Conservation (phyloP, 2,888 invertebrate species). For the Lydus trimaculatus region DNA sequence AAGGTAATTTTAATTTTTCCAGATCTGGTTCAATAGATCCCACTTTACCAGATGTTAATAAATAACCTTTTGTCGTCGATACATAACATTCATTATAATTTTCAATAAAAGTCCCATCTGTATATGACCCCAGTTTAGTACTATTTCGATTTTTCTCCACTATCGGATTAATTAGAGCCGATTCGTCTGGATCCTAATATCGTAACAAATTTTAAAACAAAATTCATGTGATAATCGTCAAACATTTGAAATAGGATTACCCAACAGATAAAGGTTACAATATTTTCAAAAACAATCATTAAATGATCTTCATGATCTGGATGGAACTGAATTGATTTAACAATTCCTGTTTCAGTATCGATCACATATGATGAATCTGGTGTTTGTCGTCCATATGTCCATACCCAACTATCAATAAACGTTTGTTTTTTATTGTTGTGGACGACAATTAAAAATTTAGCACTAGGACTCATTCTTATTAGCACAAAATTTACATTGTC, state of each 20-base stretch:
- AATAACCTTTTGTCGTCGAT: slow-evolving; percentile 62
- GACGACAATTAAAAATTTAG: slow-evolving; percentile 66
- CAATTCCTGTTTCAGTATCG: background rate
- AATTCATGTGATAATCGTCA: background rate
- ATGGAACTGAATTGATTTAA: slow-evolving; percentile 54
- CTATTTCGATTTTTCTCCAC: slow-evolving; percentile 57
- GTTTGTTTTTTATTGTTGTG: slow-evolving; percentile 57
- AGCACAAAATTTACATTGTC: slow-evolving; percentile 52
- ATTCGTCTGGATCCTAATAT: slow-evolving; percentile 33
- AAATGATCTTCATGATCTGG: slow-evolving; percentile 57
- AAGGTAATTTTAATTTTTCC: slow-evolving; percentile 18
- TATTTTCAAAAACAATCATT: slow-evolving; percentile 57
- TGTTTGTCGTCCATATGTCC: slow-evolving; percentile 64
- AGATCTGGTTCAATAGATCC: slow-evolving; percentile 57
- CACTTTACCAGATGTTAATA: slow-evolving; percentile 64
- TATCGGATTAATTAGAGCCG: slow-evolving; percentile 37
- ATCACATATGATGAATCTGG: slow-evolving; percentile 63
- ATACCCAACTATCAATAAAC: slow-evolving; percentile 68
- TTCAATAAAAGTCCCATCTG: slow-evolving; percentile 64
- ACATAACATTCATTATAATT: slow-evolving; percentile 63
- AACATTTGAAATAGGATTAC: slow-evolving; percentile 35
- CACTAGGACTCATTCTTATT: slow-evolving; percentile 65
- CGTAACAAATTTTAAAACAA: too few relatives aligned
- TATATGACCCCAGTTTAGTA: slow-evolving; percentile 60
- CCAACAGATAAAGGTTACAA: slow-evolving; percentile 57